A percentile compares a stretch with the other conserved stretches of the same genome.
Evolutionary conservation across 2,113 vertebrate species (phyloP).

Genomic region (Odobenus rosmarus): DNA sequence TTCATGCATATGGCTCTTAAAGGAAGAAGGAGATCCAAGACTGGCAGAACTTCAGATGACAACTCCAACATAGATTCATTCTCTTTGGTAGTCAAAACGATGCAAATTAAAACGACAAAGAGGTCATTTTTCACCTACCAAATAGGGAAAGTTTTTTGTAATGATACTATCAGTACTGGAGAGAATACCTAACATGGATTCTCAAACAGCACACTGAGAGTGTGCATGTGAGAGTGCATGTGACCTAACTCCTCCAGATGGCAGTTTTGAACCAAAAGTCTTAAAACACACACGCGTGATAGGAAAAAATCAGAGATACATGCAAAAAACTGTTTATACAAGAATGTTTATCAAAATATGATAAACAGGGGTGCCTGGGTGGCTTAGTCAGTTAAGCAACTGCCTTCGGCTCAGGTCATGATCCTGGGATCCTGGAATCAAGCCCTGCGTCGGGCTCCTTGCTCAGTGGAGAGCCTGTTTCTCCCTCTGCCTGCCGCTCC

Average conservation of each 20-base stretch:
- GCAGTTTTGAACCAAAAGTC: not conserved
- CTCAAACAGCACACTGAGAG: not conserved
- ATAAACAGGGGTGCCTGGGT: not conserved
- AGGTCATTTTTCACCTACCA: not conserved
- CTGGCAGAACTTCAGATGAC: not conserved
- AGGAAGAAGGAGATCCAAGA: not conserved
- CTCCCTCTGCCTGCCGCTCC: too few relatives aligned
- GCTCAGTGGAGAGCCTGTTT: too few relatives aligned
- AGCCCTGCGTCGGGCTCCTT: too few relatives aligned
- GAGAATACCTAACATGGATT: not conserved
- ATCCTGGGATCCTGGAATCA: too few relatives aligned
- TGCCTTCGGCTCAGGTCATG: too few relatives aligned
- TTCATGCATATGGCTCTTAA: not conserved
- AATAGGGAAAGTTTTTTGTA: not conserved
- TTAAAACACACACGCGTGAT: conserved; percentile 2
- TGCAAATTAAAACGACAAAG: not conserved
- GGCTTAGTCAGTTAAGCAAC: too few relatives aligned
- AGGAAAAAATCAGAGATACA: not conserved
- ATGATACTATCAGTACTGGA: not conserved
- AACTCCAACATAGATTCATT: not conserved
- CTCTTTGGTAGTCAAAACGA: not conserved
- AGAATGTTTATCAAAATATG: not conserved
- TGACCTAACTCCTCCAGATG: not conserved
- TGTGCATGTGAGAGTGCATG: not conserved
- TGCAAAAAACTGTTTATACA: not conserved